phyloP scores from a whole-genome alignment of 2,113 vertebrate species.

The Chitala chitala region DNA sequence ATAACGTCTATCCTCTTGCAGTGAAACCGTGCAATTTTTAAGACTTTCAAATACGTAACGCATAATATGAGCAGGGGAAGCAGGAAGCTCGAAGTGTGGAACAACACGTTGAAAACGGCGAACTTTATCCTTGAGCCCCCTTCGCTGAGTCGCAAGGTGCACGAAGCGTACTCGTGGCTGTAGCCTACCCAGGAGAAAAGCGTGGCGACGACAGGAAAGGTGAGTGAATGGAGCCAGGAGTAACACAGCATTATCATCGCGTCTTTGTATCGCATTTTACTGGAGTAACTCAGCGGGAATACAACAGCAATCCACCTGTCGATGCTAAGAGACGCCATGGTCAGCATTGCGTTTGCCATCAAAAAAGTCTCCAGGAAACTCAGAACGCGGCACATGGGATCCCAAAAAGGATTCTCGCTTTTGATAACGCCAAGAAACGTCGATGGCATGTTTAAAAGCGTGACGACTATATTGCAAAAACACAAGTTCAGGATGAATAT shows the following conservation, averaged over 20 bases:
- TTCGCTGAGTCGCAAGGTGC: slow-evolving; percentile 48
- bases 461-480: slow-evolving; percentile 69
- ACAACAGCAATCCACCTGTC: slow-evolving; percentile 73
- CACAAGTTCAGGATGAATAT: slow-evolving; percentile 68
- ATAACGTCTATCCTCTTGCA: slow-evolving; percentile 69
- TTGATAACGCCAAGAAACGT: slow-evolving; percentile 59
- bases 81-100: slow-evolving; percentile 65
- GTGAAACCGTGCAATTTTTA: slow-evolving; percentile 68
- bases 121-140: slow-evolving; percentile 44
- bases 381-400: slow-evolving; percentile 52
- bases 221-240: slow-evolving; percentile 64
- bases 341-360: slow-evolving; percentile 66
- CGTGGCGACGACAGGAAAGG: slow-evolving; percentile 59
- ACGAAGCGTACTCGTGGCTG: slow-evolving; percentile 64
- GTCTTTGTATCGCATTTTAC: slow-evolving; percentile 70
- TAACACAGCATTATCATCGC: slow-evolving; percentile 64
- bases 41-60: slow-evolving; percentile 68
- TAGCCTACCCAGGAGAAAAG: slow-evolving; percentile 68
- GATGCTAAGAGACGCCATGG: slow-evolving; percentile 71
- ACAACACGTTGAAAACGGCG: slow-evolving; percentile 61
- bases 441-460: slow-evolving; percentile 65
- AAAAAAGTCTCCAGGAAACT: slow-evolving; percentile 70
- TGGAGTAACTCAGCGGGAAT: slow-evolving; percentile 68
- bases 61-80: slow-evolving; percentile 64
- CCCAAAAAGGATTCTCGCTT: slow-evolving; percentile 53